Percentiles rank a stretch among this genome's conserved stretches.
Evolutionary conservation across 2,113 vertebrate genomes (phyloP).

Genomic region (Athene noctua): DNA sequence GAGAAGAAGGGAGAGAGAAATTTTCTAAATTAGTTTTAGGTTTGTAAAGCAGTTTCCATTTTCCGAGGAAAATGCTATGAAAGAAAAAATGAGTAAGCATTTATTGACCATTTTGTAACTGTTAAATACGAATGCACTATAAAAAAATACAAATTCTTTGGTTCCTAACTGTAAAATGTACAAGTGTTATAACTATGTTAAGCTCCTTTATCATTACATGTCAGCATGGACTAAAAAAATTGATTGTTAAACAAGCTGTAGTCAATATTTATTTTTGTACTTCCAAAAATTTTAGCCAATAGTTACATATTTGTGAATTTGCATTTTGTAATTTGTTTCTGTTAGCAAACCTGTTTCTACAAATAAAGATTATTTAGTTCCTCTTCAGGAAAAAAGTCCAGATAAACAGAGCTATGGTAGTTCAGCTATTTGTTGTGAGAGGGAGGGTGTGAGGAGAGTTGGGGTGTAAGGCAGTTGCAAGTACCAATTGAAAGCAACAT

Average conservation of each 20-base stretch:
- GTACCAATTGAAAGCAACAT: neutral
- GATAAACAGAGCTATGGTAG: neutral
- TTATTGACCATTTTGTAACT: neutral
- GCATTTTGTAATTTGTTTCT: neutral
- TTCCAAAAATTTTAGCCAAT: neutral
- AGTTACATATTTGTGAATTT: neutral
- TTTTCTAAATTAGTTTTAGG: neutral
- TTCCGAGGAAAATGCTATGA: neutral
- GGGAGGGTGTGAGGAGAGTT: no score
- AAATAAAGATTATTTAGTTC: neutral
- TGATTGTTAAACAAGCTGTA: neutral
- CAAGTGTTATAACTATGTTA: neutral
- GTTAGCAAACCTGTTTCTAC: neutral
- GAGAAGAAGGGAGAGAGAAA: slow-evolving; percentile 21
- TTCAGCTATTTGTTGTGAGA: neutral
- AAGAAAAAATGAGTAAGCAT: neutral
- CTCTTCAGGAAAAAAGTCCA: neutral
- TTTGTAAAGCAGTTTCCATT: neutral
- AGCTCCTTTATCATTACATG: neutral
- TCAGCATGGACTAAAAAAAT: neutral
- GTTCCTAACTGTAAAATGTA: neutral
- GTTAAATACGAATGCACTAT: neutral
- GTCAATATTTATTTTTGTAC: slow-evolving; percentile 38
- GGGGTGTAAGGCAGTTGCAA: neutral
- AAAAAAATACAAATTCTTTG: neutral